Evolutionary conservation across 2,888 invertebrate genomes (phyloP).

Genomic region (Drosophila algonquin): DNA sequence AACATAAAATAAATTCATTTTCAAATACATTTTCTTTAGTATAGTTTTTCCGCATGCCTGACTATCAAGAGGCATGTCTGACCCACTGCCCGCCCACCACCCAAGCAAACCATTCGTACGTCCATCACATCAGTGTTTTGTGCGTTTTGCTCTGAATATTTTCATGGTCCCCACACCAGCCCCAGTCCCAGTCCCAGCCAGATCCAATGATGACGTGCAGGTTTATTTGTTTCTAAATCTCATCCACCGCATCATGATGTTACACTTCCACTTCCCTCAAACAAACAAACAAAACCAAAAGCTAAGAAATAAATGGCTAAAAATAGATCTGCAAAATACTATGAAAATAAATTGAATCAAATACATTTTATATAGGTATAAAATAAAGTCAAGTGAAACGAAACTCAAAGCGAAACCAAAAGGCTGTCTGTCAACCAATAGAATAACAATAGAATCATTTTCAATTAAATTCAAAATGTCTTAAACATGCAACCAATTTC

Average conservation of each 20-base stretch:
- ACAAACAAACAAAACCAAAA: slow-evolving; percentile 31
- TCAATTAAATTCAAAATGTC: slow-evolving; percentile 45
- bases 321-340: slow-evolving; percentile 57
- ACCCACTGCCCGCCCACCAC: not conserved
- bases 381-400: slow-evolving; percentile 3
- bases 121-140: not conserved
- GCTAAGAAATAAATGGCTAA: slow-evolving; percentile 41
- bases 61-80: slow-evolving; percentile 52
- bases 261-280: slow-evolving; percentile 42
- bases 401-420: slow-evolving; percentile 29
- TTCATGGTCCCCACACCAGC: slow-evolving; percentile 39
- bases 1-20: slow-evolving; percentile 48
- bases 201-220: slow-evolving; percentile 54
- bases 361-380: slow-evolving; percentile 31
- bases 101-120: not conserved
- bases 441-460: slow-evolving; percentile 9
- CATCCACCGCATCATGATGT: slow-evolving; percentile 52
- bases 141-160: slow-evolving; percentile 42
- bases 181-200: not conserved
- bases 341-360: slow-evolving; percentile 45
- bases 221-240: slow-evolving; percentile 60
- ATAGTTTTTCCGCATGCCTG: slow-evolving; percentile 64
- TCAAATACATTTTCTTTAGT: slow-evolving; percentile 22
- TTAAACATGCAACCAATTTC: not conserved
- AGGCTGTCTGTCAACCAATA: slow-evolving; percentile 19